Evolutionary conservation across 2,113 vertebrate genomes (phyloP), one percentile per base, ranked within the genome.

Genomic region (Thunnus maccoyii): DNA sequence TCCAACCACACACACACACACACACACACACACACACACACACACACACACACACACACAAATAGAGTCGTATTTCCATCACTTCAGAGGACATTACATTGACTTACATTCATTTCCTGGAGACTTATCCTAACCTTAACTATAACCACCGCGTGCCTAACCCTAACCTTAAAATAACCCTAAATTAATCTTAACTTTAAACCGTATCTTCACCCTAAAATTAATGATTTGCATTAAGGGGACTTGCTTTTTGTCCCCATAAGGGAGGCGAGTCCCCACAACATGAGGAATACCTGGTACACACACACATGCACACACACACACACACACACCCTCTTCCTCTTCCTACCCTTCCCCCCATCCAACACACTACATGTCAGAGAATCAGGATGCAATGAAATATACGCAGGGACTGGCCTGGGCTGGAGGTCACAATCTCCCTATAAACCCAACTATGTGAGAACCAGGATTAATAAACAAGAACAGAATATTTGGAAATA

Each of bases 371-470:
- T 86, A 86, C 88, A 91, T 91, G 90, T 92, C 89, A 93, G 86
- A 90, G 88, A 92, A 86, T 90, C 88, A 92, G 93, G 92, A 93
- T 92, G 90, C 86, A 85, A 86, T 91, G 89, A 91, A 92, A 93
- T 92, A 91, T 79, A 91, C 92, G 85, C 84, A 75, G 85, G 70
- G 77, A 57, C 82, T 76, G 88, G 65, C 77, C 88, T 86, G 72
- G 22, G 77, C 87, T 85, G 85, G 87, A 93, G 89, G 90, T 93
- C 93, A 93, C 85, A 79, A 50, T 52, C 51, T 68, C 76, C 68
- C 44, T 46, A 14, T 60, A 82, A 84, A 78, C 11, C 74, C 27
- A 79, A 50, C 66, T 44, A 36, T 65, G 48, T 22, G 61, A 50
- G 9, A 57, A 61, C 72, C 52, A 8, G 69, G 25, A 62, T 79